Conservation (phyloP, 2,888 invertebrate species). For the Cyclophora punctaria region DNA sequence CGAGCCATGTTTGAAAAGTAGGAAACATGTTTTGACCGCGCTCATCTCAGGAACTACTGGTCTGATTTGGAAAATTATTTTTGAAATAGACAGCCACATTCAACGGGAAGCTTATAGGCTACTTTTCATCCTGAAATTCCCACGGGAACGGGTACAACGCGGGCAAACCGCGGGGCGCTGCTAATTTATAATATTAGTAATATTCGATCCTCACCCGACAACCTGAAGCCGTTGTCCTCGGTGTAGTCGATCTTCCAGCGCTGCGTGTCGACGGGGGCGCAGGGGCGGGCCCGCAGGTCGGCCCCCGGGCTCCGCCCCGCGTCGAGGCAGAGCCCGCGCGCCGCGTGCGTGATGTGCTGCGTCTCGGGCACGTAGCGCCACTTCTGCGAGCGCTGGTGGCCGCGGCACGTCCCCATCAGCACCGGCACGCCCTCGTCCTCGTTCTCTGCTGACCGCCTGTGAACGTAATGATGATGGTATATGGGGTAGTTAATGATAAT, state of each 20-base stretch:
- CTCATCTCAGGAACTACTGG: no score
- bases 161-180: no score
- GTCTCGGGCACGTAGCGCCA: conserved; percentile 58
- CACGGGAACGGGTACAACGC: no score
- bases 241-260: conserved; percentile 55
- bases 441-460: conserved; percentile 12
- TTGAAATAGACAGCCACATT: no score
- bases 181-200: no score
- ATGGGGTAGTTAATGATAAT: no score
- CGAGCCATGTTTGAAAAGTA: no score
- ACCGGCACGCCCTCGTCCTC: conserved; percentile 24
- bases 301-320: conserved; percentile 45
- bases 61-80: no score
- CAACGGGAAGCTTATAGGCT: no score
- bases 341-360: conserved; percentile 69
- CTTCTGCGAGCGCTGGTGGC: conserved; percentile 45
- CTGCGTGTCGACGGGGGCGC: conserved; percentile 28
- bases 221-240: conserved; percentile 86
- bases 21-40: no score
- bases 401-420: conserved; percentile 42
- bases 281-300: conserved; percentile 40
- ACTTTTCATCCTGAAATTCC: no score
- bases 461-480: not conserved
- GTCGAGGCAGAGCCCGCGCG: conserved; percentile 76
- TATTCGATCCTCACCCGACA: conserved; percentile 13